These are phyloP conservation scores for Agelaius tricolor DNA, from an alignment of 2,113 vertebrate genomes.

Conservation along the genomic window DNA sequence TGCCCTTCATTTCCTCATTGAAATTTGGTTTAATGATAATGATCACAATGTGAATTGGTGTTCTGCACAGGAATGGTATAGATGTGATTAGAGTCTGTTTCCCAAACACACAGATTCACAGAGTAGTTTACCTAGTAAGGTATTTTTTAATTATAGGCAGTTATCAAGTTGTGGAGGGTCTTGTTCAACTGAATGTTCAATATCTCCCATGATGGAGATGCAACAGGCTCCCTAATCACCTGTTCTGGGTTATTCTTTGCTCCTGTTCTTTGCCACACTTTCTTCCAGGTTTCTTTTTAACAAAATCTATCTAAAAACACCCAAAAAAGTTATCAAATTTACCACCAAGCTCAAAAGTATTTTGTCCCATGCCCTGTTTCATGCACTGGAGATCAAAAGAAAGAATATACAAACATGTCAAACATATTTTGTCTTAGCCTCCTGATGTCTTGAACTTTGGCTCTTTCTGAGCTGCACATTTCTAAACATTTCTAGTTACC, in stretches of 20 bases:
- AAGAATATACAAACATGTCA: rapidly evolving
- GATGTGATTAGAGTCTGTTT: neutral
- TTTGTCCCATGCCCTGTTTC: neutral
- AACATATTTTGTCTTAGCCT: neutral
- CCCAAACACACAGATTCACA: neutral
- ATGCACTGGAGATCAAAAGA: neutral
- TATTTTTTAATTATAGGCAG: rapidly evolving
- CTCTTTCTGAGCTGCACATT: neutral
- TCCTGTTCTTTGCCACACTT: neutral
- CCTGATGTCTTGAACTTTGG: neutral
- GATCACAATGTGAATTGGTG: neutral
- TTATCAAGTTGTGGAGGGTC: neutral
- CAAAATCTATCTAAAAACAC: neutral
- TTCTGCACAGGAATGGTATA: neutral
- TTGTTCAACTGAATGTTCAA: neutral
- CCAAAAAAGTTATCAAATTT: neutral
- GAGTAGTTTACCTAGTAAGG: neutral
- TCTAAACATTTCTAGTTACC: neutral
- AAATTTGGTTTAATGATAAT: neutral
- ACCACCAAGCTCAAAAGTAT: neutral
- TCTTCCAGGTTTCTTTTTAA: neutral
- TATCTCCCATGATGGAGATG: neutral
- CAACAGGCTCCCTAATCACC: neutral
- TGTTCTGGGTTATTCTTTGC: neutral
- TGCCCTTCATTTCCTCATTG: neutral